Evolutionary conservation across 2,797 vertebrate genomes (phyloP).

Genomic region (Intellagama lesueurii): DNA sequence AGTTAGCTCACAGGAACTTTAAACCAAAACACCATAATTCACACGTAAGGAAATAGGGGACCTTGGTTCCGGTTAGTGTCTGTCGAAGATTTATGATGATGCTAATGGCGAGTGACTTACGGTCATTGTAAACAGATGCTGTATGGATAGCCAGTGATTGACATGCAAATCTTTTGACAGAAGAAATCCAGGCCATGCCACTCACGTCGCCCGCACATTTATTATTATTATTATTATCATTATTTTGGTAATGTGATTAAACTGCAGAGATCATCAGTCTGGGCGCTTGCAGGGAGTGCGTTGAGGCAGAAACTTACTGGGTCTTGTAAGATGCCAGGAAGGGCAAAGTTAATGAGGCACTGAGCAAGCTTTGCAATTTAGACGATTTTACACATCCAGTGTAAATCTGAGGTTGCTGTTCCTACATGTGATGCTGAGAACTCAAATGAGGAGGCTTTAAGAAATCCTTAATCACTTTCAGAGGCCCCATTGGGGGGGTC

Average conservation of each 20-base stretch:
- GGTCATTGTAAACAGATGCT: slow-evolving; percentile 64
- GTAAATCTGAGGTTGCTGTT: accelerated
- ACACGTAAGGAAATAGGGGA: slow-evolving; percentile 32
- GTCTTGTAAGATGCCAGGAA: neutral
- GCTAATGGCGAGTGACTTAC: slow-evolving; percentile 49
- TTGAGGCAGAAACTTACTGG: neutral
- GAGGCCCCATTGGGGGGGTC: neutral
- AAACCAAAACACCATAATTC: slow-evolving; percentile 30
- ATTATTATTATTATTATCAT: slow-evolving; percentile 12
- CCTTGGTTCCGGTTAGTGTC: slow-evolving; percentile 55
- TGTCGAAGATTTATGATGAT: slow-evolving; percentile 64
- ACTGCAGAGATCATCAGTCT: slow-evolving; percentile 16
- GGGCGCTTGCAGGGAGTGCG: neutral
- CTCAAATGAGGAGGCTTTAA: neutral
- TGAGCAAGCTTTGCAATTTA: no score
- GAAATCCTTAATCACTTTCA: slow-evolving; percentile 23
- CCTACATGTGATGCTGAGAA: accelerated
- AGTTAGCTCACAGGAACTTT: slow-evolving; percentile 6
- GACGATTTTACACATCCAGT: no score
- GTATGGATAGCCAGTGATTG: slow-evolving; percentile 61
- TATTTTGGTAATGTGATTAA: slow-evolving; percentile 29
- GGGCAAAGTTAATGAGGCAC: no score
- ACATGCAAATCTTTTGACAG: slow-evolving; percentile 65
- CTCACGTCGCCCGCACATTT: neutral
- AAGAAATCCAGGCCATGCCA: slow-evolving; percentile 56